Evolutionary conservation across 2,888 invertebrate genomes (phyloP), one percentile per base, ranked within the genome.

Genomic region (Phaonia tiefii): DNA sequence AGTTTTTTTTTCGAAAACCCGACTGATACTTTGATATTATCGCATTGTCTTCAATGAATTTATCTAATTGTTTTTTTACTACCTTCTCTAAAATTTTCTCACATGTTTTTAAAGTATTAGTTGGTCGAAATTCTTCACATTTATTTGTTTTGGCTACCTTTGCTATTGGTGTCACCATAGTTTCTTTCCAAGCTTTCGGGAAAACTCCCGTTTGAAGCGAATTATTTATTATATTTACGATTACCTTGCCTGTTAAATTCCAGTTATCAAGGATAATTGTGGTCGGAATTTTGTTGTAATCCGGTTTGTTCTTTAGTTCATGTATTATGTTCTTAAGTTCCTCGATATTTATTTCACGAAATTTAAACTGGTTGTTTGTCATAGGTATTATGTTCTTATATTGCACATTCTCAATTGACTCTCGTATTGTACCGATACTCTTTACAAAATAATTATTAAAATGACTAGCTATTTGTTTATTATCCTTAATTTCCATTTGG

Each of bases 401-500:
- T 49, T 49, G 49, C 49, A 49, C 49, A 17, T 49, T 15, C 17
- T 49, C 49, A 2, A 49, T 49, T 49, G n/a, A 13, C 44, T n/a
- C n/a, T n/a, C 44, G 4, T 13, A 44, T 44, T 11, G 13, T 8
- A 8, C 11, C 11, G 4, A 49, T 49, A 49, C 49, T 49, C 2
- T 49, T 10, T 15, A 49, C 20, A 49, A 49, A 49, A 49, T 49
- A 49, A 49, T 17, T 20, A 31, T 31, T 31, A 31, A 31, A 31
- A 5, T 31, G 15, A 49, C 17, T 49, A n/a, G 17, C 49, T 2
- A 49, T 49, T 49, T 49, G 4, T 10, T 49, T 13, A n/a, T 56
- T 56, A 2, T 26, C 26, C 56, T 56, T 56, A 56, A n/a, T n/a
- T 20, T 56, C 56, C 26, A 49, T n/a, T 5, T 56, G 2, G 56